Percentiles rank a stretch among this genome's conserved stretches.
phyloP scores from a whole-genome alignment of 35 echinoderm and acorn worm species.

The Diadema setosum region DNA sequence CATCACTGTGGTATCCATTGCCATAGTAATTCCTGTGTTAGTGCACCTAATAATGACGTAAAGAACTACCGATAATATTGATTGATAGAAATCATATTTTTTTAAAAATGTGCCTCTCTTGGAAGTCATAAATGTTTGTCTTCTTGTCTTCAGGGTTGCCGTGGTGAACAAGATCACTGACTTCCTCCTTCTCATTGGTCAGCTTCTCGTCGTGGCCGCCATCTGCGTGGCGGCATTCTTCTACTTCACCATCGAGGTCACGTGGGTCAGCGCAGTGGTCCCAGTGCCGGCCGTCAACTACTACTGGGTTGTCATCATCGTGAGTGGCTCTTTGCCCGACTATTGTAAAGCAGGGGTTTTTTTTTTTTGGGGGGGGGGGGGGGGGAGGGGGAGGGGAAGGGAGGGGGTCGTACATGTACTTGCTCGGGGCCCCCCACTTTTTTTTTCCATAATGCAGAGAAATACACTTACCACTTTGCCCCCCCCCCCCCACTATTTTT shows the following conservation, averaged over 20 bases:
- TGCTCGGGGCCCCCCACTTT: too few relatives aligned
- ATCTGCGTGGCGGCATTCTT: slow-evolving; percentile 66
- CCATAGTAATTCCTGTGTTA: background rate
- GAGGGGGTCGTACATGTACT: too few relatives aligned
- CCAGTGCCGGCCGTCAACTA: slow-evolving; percentile 79
- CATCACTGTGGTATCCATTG: too few relatives aligned
- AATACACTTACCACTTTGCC: too few relatives aligned
- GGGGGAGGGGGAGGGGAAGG: too few relatives aligned
- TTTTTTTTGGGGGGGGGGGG: background rate
- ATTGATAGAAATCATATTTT: too few relatives aligned
- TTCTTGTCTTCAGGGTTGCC: slow-evolving; percentile 42
- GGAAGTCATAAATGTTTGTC: too few relatives aligned
- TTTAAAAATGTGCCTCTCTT: too few relatives aligned
- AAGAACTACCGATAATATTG: too few relatives aligned
- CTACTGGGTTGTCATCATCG: slow-evolving; percentile 94
- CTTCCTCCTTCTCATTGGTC: slow-evolving; percentile 75
- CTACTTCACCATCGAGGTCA: slow-evolving; percentile 80
- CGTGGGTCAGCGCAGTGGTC: slow-evolving; percentile 39
- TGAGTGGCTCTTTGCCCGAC: slow-evolving; percentile 40
- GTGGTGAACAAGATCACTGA: slow-evolving; percentile 96
- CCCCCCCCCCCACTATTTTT: too few relatives aligned
- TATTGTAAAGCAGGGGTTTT: background rate
- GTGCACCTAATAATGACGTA: too few relatives aligned
- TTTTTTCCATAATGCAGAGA: too few relatives aligned
- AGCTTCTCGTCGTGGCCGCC: slow-evolving; percentile 42